Base-by-base conservation (phyloP, 2,888 invertebrate species). In the Tuta absoluta region DNA sequence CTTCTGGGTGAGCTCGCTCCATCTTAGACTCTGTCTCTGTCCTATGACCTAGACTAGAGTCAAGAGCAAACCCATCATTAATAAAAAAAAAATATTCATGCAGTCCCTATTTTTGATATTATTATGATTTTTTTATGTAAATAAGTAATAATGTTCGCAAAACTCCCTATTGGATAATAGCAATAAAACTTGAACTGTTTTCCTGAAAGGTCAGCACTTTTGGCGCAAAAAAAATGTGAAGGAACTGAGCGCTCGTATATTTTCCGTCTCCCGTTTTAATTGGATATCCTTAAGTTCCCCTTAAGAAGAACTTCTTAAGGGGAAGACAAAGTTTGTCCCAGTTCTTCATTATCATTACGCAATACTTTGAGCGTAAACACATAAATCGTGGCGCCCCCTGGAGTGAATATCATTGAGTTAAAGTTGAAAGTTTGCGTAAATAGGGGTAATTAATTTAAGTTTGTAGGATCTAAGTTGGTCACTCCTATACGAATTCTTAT, bases 341-440 rank as follows among this genome's bases (percentile, higher is more conserved):
- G 71, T 81, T 61, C 67, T 65, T 68, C 72, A 70, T 76, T 76
- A 77, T 68, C 72, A 70, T 76, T 76, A 77, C 75, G 69, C 67
- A 77, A 77, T 63, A 63, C 65, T 76, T 66, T 21, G 64, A 64
- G 68, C 66, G 76, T 77, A 85, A 85, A 85, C 84, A 85, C 78
- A 84, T 85, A 84, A 85, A 84, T 85, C 76, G 65, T 68, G n/a
- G 62, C n/a, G n/a, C 57, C 45, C 33, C 51, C 60, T 33, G 66
- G 62, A 68, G 59, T 67, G 64, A 56, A 68, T 66, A 68, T 67
- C 58, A 68, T 68, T 65, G 61, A 41, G 53, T 56, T 60, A 12
- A 63, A 65, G 48, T 38, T 65, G 24, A 14, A 14, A 45, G 45
- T 45, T 45, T 45, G 17, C 14, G 33, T 48, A 45, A 45, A 45